Evolutionary conservation across 2,797 vertebrate genomes (phyloP), one percentile per base, ranked within the genome.

Genomic region (Schizothorax lantsangensis): DNA sequence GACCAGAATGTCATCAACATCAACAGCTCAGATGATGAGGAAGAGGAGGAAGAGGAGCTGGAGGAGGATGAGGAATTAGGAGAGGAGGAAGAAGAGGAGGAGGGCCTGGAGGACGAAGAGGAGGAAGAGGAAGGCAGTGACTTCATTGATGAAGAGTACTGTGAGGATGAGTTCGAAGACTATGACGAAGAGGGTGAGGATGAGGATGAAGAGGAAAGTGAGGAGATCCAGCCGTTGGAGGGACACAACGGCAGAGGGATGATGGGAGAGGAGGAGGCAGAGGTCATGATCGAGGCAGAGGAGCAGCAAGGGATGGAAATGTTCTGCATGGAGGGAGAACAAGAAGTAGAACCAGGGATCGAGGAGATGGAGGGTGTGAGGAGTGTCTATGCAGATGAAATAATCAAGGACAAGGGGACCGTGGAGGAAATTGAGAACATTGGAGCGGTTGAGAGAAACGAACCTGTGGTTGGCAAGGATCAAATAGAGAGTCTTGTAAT

Each of bases 11-110:
- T 97, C 72, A 98, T 98, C 86, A 97, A 97, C 89, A 98, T 97
- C 83, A 98, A 97, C 91, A 98, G 97, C 91, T 97, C 97, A 0
- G 97, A 98, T 4, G 97, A 97, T 0, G 97, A 97, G 0, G 97
- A 96, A 0, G 96, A 97, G 0, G 97, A 97, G 0, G 96, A 97
- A 0, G 96, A 96, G 4, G 95, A 97, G 0, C 52, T 83, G 68
- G 96, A 95, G 14, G 95, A 96, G 38, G 95, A 96, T 6, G 95
- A 97, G 2, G 96, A 97, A 0, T 64, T 82, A 21, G 80, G 91
- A 88, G 95, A 95, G 21, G 95, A 95, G 7, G 95, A 95, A 4
- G 89, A 95, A 4, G 89, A 93, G 9, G 95, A 95, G 17, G 92
- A 92, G n/a, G 90, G 86, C 1, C 89, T 94, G 15, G 94, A 94